Base-by-base conservation (phyloP, 2,888 invertebrate species). In the Ormyrus pomaceus region DNA sequence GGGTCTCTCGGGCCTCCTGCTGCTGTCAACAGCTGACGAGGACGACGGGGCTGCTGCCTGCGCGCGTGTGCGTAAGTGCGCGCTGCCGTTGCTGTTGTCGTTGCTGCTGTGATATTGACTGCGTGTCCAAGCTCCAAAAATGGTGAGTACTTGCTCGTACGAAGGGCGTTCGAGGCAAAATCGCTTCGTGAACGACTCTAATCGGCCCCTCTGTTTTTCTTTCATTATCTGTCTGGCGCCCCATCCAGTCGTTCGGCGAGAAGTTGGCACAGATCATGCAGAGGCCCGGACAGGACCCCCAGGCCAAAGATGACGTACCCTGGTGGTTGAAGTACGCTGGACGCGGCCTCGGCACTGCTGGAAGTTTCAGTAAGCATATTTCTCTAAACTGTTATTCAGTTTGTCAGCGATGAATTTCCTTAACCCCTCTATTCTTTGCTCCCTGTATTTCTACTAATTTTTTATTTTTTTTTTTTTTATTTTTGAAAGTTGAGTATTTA, bases 321-420 rank as follows among this genome's bases (percentile, higher is more conserved):
- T 96, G 96, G 96, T 97, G 95, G 94, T 93, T 97, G 93, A 96
- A 96, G 92, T 96, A 96, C 92, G 95, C 94, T 90, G 96, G 95
- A 86, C 94, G 96, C 88, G 94, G 94, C 84, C 92, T 97, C 86
- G 97, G 97, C 83, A 96, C 96, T 84, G 94, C 95, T 90, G 97
- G 95, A 64, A 72, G 80, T 50, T 76, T 72, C 19, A 61, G 80
- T 77, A 80, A 72, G 0, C 58, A 70, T 75, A 1, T 53, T 53
- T 4, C 46, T 56, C 34, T 34, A 34, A 34, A 34, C 0, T 34
- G 34, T 4, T 34, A 34, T 34, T 4, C 4, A 34, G 34, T 34
- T 34, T 34, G 34, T 34, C 34, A 4, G 34, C 34, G 34, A n/a
- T 69, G 56, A 6, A 55, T 5, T 69, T 69, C 4, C n/a, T 62